These are phyloP conservation scores for Parapristionchus giblindavisi DNA, from an alignment of 2,888 invertebrate species.

Conservation along the genomic window DNA sequence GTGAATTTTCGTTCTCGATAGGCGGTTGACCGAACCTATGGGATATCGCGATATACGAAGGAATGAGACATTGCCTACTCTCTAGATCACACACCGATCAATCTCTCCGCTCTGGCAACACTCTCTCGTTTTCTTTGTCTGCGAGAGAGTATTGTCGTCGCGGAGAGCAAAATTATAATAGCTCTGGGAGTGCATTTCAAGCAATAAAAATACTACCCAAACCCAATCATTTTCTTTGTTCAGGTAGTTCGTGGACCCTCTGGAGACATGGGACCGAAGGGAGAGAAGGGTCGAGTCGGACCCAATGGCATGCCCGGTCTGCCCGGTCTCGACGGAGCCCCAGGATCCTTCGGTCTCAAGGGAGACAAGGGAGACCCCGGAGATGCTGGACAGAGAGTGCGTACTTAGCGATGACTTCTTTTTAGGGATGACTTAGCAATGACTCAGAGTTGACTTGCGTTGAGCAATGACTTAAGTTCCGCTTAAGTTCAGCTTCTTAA, in stretches of 20 bases:
- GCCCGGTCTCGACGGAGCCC: slow-evolving; percentile 61
- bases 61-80: too few species aligned
- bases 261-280: slow-evolving; percentile 53
- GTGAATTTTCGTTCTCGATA: too few species aligned
- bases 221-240: too few species aligned
- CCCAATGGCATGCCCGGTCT: slow-evolving; percentile 62
- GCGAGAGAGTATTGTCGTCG: too few species aligned
- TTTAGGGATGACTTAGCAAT: not conserved
- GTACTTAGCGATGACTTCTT: not conserved
- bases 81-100: too few species aligned
- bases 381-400: slow-evolving; percentile 58
- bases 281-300: slow-evolving; percentile 65
- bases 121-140: too few species aligned
- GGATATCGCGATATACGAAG: too few species aligned
- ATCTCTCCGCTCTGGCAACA: too few species aligned
- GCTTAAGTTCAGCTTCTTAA: not conserved
- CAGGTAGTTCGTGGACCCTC: slow-evolving; percentile 37
- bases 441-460: not conserved
- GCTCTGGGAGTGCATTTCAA: too few species aligned
- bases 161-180: too few species aligned
- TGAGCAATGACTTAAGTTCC: not conserved
- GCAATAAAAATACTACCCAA: too few species aligned
- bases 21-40: too few species aligned
- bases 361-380: slow-evolving; percentile 61
- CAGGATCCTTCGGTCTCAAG: slow-evolving; percentile 64